Conservation (phyloP, 2,888 invertebrate genomes). For the Acanthosepion lycidas region DNA sequence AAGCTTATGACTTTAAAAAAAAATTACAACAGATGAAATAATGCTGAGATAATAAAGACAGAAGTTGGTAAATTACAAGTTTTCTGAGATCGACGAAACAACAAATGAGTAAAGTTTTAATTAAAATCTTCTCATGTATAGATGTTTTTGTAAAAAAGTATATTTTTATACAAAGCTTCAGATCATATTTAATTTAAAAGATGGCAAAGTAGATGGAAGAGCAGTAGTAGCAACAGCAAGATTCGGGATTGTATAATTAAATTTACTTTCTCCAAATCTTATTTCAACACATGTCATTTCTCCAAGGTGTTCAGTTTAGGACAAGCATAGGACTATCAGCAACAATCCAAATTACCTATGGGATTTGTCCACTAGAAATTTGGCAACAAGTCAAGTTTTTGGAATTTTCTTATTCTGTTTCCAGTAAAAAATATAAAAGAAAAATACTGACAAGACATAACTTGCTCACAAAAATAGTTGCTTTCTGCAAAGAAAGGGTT, state of each 20-base stretch:
- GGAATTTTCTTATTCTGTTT: neutral
- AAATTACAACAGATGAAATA: neutral
- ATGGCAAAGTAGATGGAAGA: neutral
- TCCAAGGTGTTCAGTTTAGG: neutral
- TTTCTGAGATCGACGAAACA: neutral
- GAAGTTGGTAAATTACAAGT: neutral
- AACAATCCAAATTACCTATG: slow-evolving; percentile 17
- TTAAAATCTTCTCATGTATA: neutral
- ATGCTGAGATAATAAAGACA: neutral
- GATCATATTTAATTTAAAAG: too few species aligned
- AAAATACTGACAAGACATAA: neutral
- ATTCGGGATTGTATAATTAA: neutral
- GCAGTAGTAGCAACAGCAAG: neutral
- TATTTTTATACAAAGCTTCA: neutral
- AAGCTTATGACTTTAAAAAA: too few species aligned
- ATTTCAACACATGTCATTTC: neutral
- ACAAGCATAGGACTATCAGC: neutral
- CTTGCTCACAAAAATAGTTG: neutral
- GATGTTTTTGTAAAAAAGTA: neutral
- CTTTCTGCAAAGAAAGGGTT: neutral
- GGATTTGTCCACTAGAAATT: neutral
- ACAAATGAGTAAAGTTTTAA: neutral
- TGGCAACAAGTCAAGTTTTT: neutral
- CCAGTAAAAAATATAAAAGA: neutral
- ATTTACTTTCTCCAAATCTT: neutral